These are phyloP conservation scores for Drosophila lutescens DNA, from an alignment of 2,888 invertebrate species.

Conservation along the genomic window DNA sequence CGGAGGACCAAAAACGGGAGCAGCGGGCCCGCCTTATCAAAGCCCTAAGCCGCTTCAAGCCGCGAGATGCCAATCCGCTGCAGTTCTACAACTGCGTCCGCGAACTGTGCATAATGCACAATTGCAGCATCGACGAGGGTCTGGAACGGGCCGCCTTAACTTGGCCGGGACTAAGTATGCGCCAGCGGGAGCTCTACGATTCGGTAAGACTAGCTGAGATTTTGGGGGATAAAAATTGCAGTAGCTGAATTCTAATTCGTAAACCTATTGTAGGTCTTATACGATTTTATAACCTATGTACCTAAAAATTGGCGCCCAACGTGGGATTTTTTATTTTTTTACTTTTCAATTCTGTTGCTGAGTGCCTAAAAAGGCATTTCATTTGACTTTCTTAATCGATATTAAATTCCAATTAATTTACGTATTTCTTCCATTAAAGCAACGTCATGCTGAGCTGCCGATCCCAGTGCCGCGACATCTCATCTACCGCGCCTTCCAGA, in stretches of 20 bases:
- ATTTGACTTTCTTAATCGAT: too few relatives aligned
- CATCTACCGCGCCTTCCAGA: conserved; percentile 61
- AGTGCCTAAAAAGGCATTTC: too few relatives aligned
- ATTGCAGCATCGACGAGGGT: conserved; percentile 70
- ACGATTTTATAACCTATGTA: too few relatives aligned
- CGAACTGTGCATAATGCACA: conserved; percentile 65
- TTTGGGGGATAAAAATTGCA: background rate
- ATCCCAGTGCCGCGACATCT: conserved; percentile 62
- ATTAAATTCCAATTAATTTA: too few relatives aligned
- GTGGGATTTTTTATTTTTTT: too few relatives aligned
- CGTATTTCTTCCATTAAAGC: conserved; percentile 3
- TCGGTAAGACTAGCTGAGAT: conserved; percentile 47
- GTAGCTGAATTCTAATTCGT: too few relatives aligned
- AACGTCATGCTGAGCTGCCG: conserved; percentile 61
- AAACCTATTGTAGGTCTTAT: too few relatives aligned
- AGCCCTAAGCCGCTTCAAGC: conserved; percentile 26
- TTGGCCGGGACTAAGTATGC: conserved; percentile 45
- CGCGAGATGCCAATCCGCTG: conserved; percentile 47
- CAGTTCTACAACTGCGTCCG: conserved; percentile 68
- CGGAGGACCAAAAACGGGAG: conserved; percentile 1
- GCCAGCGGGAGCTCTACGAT: conserved; percentile 51
- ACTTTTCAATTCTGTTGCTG: too few relatives aligned
- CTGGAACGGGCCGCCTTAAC: conserved; percentile 44
- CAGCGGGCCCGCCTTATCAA: conserved; percentile 22
- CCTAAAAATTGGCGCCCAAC: too few relatives aligned